Base-by-base conservation (phyloP, 2,797 vertebrate genomes). In the Fringilla coelebs region DNA sequence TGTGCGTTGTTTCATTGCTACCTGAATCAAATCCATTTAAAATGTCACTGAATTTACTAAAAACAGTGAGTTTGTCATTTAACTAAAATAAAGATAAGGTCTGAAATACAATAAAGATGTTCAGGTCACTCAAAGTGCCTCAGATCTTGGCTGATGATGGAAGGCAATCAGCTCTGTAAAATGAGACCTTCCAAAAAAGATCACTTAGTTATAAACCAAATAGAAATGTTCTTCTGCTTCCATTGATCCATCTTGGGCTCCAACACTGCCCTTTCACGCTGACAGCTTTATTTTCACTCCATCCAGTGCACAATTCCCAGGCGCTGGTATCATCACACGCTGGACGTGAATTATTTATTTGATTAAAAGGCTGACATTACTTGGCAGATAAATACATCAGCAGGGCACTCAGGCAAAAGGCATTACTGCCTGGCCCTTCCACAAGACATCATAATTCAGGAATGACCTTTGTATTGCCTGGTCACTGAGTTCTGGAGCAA, bases 301-400 rank as follows among this genome's bases (percentile, higher is more conserved):
- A 38, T 31, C 19, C 48, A 71, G 54, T 55, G 75, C 57, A 51
- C 76, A 77, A 2, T 94, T 96, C 85, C 92, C 86, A 93, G 71
- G 88, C 31, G 1, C 24, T 71, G 68, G n/a, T 71, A 90, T 93
- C 66, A 90, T 89, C 85, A 85, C 91, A 92, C 51, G 26, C 54
- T 28, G 10, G 34, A 40, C 6, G 2, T 93, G 57, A 94, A 93
- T 96, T 84, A 94, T 95, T 96, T 78, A 95, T 92, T 96, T 97
- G 89, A 97, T 97, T 97, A 95, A 97, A 97, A 96, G 68, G 31
- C 76, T 94, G 93, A 91, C 67, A 94, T 94, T 96, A 76, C 73
- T 85, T 91, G 93, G 92, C 93, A 97, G 85, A 95, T 78, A 91
- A 91, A 86, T 51, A 77, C 45, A 75, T 83, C 85, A 75, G 46